Evolutionary conservation across 2,797 vertebrate genomes (phyloP).

Genomic region (Arrhamphus sclerolepis): DNA sequence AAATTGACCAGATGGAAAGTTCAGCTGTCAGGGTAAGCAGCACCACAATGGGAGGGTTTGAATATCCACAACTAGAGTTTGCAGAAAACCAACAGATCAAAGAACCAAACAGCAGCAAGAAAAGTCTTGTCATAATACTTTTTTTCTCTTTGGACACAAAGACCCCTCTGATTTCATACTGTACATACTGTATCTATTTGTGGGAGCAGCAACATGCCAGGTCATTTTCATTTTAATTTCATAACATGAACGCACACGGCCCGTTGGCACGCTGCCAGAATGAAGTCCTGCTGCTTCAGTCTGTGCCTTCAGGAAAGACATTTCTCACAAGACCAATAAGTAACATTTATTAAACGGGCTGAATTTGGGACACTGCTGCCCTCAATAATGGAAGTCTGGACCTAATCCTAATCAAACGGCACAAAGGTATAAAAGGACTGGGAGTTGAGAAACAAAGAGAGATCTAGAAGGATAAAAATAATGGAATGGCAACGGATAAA

Average conservation of each 20-base stretch:
- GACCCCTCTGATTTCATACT: neutral
- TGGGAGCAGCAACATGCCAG: slow-evolving; percentile 17
- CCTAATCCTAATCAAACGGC: slow-evolving; percentile 36
- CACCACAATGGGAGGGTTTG: slow-evolving; percentile 17
- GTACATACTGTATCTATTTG: slow-evolving; percentile 7
- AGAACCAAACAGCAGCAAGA: slow-evolving; percentile 32
- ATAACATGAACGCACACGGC: slow-evolving; percentile 17
- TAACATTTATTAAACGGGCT: slow-evolving; percentile 42
- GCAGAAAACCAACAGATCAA: slow-evolving; percentile 29
- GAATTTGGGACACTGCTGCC: slow-evolving; percentile 28
- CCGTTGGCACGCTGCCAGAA: slow-evolving; percentile 18
- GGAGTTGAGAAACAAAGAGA: slow-evolving; percentile 28
- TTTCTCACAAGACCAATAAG: slow-evolving; percentile 34
- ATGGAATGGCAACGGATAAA: slow-evolving; percentile 11
- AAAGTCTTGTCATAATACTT: slow-evolving; percentile 58
- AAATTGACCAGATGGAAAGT: slow-evolving; percentile 45
- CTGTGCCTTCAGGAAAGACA: slow-evolving; percentile 23
- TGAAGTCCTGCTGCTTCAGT: slow-evolving; percentile 30
- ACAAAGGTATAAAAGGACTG: slow-evolving; percentile 21
- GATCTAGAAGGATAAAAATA: slow-evolving; percentile 1
- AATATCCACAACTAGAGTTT: slow-evolving; percentile 39
- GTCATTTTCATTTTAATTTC: slow-evolving; percentile 28
- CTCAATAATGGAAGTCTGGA: slow-evolving; percentile 29
- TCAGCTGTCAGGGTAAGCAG: slow-evolving; percentile 36
- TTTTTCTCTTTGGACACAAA: slow-evolving; percentile 38